Base-by-base conservation (phyloP, 2,113 vertebrate species). In the Tautogolabrus adspersus region DNA sequence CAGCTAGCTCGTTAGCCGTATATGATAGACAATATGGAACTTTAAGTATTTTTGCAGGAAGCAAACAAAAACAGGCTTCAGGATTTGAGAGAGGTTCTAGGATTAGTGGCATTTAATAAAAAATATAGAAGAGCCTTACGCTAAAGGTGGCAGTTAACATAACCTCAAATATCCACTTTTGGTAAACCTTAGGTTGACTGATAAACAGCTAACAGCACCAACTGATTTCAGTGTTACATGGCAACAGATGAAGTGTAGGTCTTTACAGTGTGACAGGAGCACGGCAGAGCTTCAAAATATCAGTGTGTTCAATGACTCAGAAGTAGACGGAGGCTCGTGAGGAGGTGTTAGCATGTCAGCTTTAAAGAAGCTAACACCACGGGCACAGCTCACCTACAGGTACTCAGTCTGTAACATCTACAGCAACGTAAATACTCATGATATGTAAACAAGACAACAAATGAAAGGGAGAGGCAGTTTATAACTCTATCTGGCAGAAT, bases 401-500 rank as follows among this genome's bases (percentile, higher is more conserved):
- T 72, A 54, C 34, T 77, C 64, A 64, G 21, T 52, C 21, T 66
- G 66, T 52, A 54, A 84, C 65, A 58, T 62, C 58, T 58, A 78
- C 51, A 83, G 56, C 46, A 86, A 85, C 77, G 13, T 19, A 72
- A 84, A 76, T 19, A 37, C 22, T 56, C 1, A 62, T 42, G 64
- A 87, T 81, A 80, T 76, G 84, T 83, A 87, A 90, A 88, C 85
- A 80, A 70, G 55, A 81, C 60, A 72, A 72, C 62, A 67, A 81
- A 73, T 44, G 49, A 52, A 75, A 64, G 64, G 44, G 23, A 82
- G 61, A 80, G 56, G 70, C 79, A 65, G 61, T 79, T 79, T 51
- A 46, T 49, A 66, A 26, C 26, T 72, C 73, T 26, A 56, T 58
- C 44, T 68, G 72, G 59, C 60, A 86, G 59, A 75, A 72, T 73